Conservation (phyloP, 2,888 invertebrate genomes). For the Gymnosoma rotundatum region DNA sequence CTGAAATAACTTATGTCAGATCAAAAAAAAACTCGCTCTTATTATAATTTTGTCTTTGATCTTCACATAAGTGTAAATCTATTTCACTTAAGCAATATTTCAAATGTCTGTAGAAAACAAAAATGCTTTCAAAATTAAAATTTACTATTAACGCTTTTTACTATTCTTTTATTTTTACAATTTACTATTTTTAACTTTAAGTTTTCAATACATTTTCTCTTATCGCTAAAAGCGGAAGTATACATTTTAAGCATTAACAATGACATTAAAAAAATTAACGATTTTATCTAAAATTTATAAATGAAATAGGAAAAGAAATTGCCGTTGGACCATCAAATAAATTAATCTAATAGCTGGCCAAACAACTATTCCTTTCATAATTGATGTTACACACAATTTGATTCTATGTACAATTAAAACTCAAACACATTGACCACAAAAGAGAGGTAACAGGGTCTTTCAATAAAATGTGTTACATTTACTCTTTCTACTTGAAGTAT, state of each 20-base stretch:
- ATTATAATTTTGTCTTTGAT: too few species aligned
- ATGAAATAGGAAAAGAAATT: slow-evolving; percentile 23
- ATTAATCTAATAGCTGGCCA: slow-evolving; percentile 21
- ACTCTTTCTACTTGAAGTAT: too few species aligned
- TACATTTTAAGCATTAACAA: slow-evolving; percentile 1
- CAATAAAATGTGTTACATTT: neutral
- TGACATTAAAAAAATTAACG: neutral
- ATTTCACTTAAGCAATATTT: too few species aligned
- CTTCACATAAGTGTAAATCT: too few species aligned
- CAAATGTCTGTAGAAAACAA: too few species aligned
- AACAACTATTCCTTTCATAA: slow-evolving; percentile 37
- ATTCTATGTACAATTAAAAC: neutral
- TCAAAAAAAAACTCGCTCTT: too few species aligned
- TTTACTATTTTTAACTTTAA: neutral
- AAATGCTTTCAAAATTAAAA: too few species aligned
- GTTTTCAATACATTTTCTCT: neutral
- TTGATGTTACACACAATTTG: neutral
- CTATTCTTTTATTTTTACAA: neutral
- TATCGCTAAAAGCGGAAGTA: slow-evolving; percentile 7
- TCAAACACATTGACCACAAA: neutral
- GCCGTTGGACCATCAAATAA: slow-evolving; percentile 32
- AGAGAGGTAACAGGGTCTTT: neutral
- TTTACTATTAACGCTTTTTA: too few species aligned
- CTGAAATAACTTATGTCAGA: too few species aligned
- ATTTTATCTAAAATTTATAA: slow-evolving; percentile 7